phyloP scores from a whole-genome alignment of 2,888 invertebrate genomes.

The Rhogogaster chlorosoma region DNA sequence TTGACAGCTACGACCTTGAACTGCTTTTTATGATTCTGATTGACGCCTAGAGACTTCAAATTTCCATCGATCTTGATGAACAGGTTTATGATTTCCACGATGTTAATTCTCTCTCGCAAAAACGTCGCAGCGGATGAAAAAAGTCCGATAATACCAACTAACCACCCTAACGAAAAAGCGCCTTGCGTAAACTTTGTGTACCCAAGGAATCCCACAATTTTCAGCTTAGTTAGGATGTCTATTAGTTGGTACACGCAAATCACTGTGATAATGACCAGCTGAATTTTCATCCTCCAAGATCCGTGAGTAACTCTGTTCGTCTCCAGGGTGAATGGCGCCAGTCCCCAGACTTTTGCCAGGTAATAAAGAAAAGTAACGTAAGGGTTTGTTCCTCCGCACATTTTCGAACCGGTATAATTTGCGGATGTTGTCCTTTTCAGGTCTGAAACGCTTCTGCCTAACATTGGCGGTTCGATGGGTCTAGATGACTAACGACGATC shows the following conservation, averaged over 20 bases:
- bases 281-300: neutral
- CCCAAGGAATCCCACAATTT: neutral
- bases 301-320: neutral
- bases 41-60: neutral
- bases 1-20: neutral
- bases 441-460: neutral
- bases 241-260: neutral
- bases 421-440: neutral
- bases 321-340: constrained; percentile 3
- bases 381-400: neutral
- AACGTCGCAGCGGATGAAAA: neutral
- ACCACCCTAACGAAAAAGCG: neutral
- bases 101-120: neutral
- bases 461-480: neutral
- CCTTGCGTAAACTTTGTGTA: neutral
- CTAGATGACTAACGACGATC: neutral
- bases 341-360: constrained; percentile 23
- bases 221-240: neutral
- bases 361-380: neutral
- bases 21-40: neutral
- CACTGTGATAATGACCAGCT: neutral
- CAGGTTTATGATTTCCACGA: neutral
- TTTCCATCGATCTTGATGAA: neutral
- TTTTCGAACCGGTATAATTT: neutral
- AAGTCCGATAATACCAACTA: neutral